phyloP scores from a whole-genome alignment of 2,113 vertebrate genomes.

The Eclectus roratus region DNA sequence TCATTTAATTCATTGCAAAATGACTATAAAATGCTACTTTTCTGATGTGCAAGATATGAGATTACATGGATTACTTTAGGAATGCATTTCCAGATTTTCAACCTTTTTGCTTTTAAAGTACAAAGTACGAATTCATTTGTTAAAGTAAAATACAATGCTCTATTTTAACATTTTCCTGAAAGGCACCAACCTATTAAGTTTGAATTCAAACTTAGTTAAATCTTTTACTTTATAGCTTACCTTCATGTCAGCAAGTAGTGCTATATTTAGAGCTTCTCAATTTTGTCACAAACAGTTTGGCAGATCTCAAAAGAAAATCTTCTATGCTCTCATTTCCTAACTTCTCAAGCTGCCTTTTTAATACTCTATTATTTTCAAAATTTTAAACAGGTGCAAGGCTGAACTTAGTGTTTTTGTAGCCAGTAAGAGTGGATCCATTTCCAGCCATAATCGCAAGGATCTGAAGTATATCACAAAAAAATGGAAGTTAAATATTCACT shows the following conservation, averaged over 20 bases:
- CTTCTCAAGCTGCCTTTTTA: background rate
- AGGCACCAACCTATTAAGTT: fast-evolving
- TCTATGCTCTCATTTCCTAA: background rate
- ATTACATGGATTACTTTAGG: background rate
- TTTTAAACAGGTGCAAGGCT: background rate
- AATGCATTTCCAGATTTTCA: background rate
- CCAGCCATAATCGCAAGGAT: background rate
- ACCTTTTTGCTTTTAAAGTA: background rate
- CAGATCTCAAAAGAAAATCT: background rate
- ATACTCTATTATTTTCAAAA: background rate
- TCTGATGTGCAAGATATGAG: background rate
- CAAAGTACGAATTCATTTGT: background rate
- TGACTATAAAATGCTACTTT: background rate
- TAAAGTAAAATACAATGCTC: background rate
- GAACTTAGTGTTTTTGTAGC: background rate
- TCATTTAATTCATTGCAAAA: background rate
- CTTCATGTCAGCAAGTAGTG: background rate
- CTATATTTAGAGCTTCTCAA: background rate
- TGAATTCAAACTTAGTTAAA: background rate
- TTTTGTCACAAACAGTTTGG: background rate
- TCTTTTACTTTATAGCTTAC: background rate
- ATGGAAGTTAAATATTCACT: background rate
- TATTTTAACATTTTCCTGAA: background rate
- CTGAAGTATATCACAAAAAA: background rate
- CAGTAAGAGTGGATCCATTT: background rate